Evolutionary conservation across 2,888 invertebrate species (phyloP).

Genomic region (Hirudinaria manillensis): DNA sequence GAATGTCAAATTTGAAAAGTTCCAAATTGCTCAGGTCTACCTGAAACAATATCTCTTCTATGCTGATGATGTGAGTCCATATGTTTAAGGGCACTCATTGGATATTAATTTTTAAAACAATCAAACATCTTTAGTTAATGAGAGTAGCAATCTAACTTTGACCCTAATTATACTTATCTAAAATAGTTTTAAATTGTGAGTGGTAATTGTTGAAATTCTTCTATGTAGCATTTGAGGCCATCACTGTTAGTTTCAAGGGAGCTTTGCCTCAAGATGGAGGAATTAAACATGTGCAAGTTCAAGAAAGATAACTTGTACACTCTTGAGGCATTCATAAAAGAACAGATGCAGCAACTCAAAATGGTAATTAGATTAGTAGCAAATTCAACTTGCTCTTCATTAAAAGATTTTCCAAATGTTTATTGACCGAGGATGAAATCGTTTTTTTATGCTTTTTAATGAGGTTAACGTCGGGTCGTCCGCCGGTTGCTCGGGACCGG

Average conservation of each 20-base stretch:
- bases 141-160: too few species aligned
- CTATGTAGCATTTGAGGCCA: slow-evolving; percentile 60
- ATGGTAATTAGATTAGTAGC: slow-evolving; percentile 43
- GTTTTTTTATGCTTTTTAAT: too few species aligned
- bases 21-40: slow-evolving; percentile 59
- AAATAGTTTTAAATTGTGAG: not conserved
- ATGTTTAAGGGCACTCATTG: too few species aligned
- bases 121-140: too few species aligned
- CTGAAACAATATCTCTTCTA: slow-evolving; percentile 69
- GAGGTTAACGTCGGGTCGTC: too few species aligned
- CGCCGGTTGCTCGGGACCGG: too few species aligned
- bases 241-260: slow-evolving; percentile 67
- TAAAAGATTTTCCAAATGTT: not conserved
- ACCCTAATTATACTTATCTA: too few species aligned
- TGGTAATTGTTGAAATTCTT: not conserved
- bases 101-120: too few species aligned
- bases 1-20: slow-evolving; percentile 67
- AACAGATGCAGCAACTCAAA: slow-evolving; percentile 52
- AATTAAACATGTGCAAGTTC: slow-evolving; percentile 55
- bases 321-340: slow-evolving; percentile 51
- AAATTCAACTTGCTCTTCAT: not conserved
- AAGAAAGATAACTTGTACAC: slow-evolving; percentile 54
- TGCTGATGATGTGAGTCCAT: slow-evolving; percentile 60
- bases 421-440: too few species aligned
- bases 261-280: slow-evolving; percentile 55